phyloP scores from a whole-genome alignment of 2,888 invertebrate species.

The Catocala fraxini region DNA sequence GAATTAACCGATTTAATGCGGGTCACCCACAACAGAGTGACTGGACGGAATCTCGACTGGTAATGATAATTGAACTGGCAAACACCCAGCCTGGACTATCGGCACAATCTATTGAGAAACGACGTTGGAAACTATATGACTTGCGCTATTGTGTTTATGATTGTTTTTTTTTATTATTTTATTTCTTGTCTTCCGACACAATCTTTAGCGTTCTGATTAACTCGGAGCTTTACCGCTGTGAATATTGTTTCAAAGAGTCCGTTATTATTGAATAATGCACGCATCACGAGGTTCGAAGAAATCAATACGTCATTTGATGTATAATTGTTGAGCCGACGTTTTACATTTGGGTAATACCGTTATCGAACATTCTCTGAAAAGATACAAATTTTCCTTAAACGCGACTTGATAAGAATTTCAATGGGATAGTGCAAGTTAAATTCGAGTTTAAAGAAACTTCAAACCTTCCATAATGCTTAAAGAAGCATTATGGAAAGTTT shows the following conservation, averaged over 20 bases:
- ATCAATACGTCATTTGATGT: constrained; percentile 28
- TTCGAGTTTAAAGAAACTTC: too few relatives aligned
- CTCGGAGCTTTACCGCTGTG: constrained; percentile 83
- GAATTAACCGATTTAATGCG: constrained; percentile 88
- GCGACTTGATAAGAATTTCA: constrained; percentile 32
- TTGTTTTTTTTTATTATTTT: constrained; percentile 79
- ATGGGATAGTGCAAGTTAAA: constrained; percentile 8
- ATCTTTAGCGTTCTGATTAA: constrained; percentile 87
- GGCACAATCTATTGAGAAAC: constrained; percentile 78
- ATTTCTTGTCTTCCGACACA: constrained; percentile 84
- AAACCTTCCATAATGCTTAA: too few relatives aligned
- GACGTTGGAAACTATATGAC: constrained; percentile 82
- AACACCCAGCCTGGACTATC: constrained; percentile 85
- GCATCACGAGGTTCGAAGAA: constrained; percentile 27
- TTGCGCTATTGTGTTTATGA: constrained; percentile 84
- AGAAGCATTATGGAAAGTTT: too few relatives aligned
- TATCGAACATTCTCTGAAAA: constrained; percentile 8
- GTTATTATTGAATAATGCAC: constrained; percentile 70
- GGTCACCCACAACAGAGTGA: constrained; percentile 86
- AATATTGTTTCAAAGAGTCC: constrained; percentile 78
- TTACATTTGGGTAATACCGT: constrained; percentile 23
- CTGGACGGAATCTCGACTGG: constrained; percentile 76
- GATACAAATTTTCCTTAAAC: constrained; percentile 24
- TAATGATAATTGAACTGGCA: constrained; percentile 88
- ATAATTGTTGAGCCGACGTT: constrained; percentile 23